phyloP scores from a whole-genome alignment of 2,888 invertebrate genomes.

The Pinctada fucata region DNA sequence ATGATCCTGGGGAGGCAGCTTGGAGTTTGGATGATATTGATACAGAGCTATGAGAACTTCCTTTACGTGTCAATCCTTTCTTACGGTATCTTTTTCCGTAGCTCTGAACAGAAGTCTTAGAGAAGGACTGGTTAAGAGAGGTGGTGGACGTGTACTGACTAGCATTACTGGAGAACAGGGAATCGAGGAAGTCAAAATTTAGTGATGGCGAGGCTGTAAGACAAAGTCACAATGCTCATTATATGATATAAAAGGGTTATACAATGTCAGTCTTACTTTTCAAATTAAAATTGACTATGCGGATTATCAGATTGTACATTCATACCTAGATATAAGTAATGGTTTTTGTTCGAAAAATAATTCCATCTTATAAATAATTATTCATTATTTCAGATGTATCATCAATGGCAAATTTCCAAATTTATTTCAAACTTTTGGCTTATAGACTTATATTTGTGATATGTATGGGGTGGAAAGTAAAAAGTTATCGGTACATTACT shows the following conservation, averaged over 20 bases:
- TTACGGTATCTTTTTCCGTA: slow-evolving; percentile 42
- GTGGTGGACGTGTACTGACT: slow-evolving; percentile 61
- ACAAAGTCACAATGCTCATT: neutral
- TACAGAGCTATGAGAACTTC: slow-evolving; percentile 28
- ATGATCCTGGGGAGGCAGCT: slow-evolving; percentile 37
- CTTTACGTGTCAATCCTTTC: slow-evolving; percentile 26
- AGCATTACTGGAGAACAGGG: slow-evolving; percentile 58
- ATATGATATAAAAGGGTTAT: too few species aligned
- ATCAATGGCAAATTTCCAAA: too few species aligned
- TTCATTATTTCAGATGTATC: too few species aligned
- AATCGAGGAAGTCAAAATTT: slow-evolving; percentile 70
- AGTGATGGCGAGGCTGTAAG: slow-evolving; percentile 55
- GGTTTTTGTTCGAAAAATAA: too few species aligned
- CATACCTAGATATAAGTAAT: too few species aligned
- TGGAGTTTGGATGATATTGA: slow-evolving; percentile 25
- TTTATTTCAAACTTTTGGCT: too few species aligned
- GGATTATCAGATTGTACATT: too few species aligned
- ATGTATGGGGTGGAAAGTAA: neutral
- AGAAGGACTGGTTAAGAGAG: slow-evolving; percentile 64
- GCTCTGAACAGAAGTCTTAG: slow-evolving; percentile 59
- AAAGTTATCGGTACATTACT: slow-evolving; percentile 10
- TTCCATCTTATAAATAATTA: too few species aligned
- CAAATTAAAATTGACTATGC: too few species aligned
- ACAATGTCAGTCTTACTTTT: too few species aligned
- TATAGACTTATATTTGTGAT: too few species aligned